Base-by-base conservation (phyloP, 1,140 invertebrate species). In the Diplogasteroides magnus region DNA sequence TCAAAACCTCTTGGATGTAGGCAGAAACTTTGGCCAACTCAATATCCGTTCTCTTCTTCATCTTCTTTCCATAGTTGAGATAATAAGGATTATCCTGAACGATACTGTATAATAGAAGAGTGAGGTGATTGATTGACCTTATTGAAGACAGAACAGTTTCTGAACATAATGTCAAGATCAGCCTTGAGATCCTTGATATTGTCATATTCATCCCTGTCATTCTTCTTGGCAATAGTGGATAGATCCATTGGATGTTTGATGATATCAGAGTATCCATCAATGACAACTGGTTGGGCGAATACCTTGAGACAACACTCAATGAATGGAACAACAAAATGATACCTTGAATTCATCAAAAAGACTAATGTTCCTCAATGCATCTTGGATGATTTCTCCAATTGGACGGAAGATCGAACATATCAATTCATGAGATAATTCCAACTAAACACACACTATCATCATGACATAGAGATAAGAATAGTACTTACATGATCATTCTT, bases 211-310 rank as follows among this genome's bases (percentile, higher is more conserved):
- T 59, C 28, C 11, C 6, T 15, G 2, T 29, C 28, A 23, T 64
- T 31, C 25, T 64, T 61, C 55, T 48, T 19, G 37, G 14, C 11
- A 23, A 65, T 68, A 15, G 66, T 61, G 14, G 64, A 64, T 13
- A 68, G 28, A 63, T 68, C 56, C 66, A 68, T 68, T 6, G 66
- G 66, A 14, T 26, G 6, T 64, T 68, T 68, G n/a, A 68, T 63
- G 11, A 68, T 23, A n/a, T 15, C 31, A 19, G n/a, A 6, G 31
- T 68, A 68, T 2, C 57, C 57, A 6, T 25, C 25, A 23, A 68
- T n/a, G 15, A 15, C 29, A 19, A 63, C 66, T 14, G 66, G 66
- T 3, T 26, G 6, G 14, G 23, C 25, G 31, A 68, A 68, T 2
- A 68, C n/a, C 66, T 68, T 26, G 28, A 64, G 19, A 48, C 28